Base-by-base conservation (phyloP, 2,888 invertebrate species). In the Reticulitermes lucifugus region DNA sequence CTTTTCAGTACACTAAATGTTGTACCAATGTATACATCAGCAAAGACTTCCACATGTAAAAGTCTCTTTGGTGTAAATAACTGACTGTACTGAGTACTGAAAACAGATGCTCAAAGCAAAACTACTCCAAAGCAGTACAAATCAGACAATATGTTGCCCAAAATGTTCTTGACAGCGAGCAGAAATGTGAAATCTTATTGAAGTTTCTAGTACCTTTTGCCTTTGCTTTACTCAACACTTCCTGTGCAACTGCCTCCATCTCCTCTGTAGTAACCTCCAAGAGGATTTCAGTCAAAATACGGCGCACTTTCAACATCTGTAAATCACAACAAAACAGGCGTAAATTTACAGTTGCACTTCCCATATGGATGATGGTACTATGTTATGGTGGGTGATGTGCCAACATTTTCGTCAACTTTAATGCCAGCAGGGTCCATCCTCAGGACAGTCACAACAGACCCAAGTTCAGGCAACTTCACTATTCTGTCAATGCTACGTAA, bases 181-280 rank as follows among this genome's bases (percentile, higher is more conserved):
- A 73, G 51, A 81, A 81, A 81, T 59, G 59, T 55, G 59, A 51
- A 82, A 71, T 43, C 25, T 46, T 70, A 83, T 93, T 80, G 59
- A 80, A 65, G 65, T 70, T 65, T 81, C 41, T 81, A 81, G 94
- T 96, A 96, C 96, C 96, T 96, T 96, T 96, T 90, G 92, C 91
- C 92, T 94, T 93, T 90, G 94, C 94, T 92, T 94, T 95, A 93
- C 94, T 95, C 92, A 95, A 93, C 90, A 97, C 96, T 92, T 98
- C 98, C 91, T 94, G 94, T 91, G 97, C 96, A 90, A 98, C 94
- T 89, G 93, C 93, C 89, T 94, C 93, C 90, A 99, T 96, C 93
- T 98, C 97, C 91, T 95, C 95, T 91, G 96, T 96, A 43, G 99
- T 99, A 89, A 98, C 98, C 91, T 98, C 97, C 89, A 99, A 93